These are phyloP conservation scores for Edolisoma coerulescens DNA, from an alignment of 2,113 vertebrate genomes.

Conservation along the genomic window DNA sequence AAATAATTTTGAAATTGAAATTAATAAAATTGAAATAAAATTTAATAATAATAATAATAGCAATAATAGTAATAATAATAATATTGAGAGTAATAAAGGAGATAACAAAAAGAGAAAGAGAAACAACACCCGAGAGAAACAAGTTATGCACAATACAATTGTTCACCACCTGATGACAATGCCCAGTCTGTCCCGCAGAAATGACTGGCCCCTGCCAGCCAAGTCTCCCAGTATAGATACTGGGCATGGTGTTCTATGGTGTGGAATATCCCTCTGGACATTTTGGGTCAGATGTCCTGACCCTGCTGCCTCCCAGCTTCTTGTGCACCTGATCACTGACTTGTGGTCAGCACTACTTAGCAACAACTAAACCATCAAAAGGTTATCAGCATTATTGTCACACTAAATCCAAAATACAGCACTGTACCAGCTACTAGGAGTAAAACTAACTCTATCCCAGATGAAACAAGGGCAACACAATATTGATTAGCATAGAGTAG, in stretches of 20 bases:
- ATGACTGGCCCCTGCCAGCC: fast-evolving
- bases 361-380: background rate
- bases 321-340: background rate
- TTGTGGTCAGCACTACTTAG: background rate
- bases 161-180: fast-evolving
- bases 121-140: background rate
- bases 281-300: background rate
- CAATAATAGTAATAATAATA: background rate
- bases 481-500: background rate
- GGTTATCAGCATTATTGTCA: background rate
- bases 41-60: background rate
- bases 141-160: background rate
- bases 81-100: background rate
- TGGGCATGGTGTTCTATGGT: background rate
- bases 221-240: background rate
- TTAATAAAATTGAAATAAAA: background rate
- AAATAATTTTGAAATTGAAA: no score
- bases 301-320: background rate
- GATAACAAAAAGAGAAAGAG: background rate
- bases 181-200: background rate
- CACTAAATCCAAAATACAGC: background rate
- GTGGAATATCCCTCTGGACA: background rate
- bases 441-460: background rate
- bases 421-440: background rate
- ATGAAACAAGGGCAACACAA: background rate